Conservation (phyloP, 2,113 vertebrate genomes). For the Paradisaea rubra region DNA sequence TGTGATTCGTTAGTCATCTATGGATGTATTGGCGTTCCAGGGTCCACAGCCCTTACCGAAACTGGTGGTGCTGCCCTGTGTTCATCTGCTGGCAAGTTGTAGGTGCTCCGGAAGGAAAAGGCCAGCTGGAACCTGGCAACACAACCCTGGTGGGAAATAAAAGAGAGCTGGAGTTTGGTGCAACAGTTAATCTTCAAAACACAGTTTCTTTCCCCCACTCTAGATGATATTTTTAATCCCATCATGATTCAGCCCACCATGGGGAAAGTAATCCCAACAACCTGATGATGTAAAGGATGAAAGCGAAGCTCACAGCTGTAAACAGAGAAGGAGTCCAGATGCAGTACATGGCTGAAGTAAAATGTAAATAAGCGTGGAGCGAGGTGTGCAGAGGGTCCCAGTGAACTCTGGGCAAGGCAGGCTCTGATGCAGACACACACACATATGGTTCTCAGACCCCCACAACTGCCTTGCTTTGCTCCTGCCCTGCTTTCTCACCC, state of each 20-base stretch:
- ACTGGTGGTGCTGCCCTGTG: fast-evolving
- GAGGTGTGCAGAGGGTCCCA: not conserved
- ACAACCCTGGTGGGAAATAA: not conserved
- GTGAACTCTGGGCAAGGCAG: not conserved
- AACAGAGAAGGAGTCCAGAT: not conserved
- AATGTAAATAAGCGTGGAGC: fast-evolving
- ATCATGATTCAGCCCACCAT: not conserved
- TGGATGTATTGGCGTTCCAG: not conserved
- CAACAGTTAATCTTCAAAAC: not conserved
- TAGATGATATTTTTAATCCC: not conserved
- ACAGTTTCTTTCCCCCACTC: not conserved
- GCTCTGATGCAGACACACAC: not conserved
- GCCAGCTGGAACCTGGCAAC: not conserved
- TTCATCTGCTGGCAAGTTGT: not conserved
- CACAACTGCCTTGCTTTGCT: not conserved
- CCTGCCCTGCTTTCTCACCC: not conserved
- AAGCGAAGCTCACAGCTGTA: not conserved
- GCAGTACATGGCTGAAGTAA: not conserved
- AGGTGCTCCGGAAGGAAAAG: not conserved
- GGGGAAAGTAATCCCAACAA: not conserved
- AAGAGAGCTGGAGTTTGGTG: not conserved
- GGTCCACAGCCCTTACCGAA: not conserved
- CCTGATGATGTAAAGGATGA: not conserved
- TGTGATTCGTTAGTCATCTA: not conserved
- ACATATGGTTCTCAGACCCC: not conserved